These are phyloP conservation scores for Chrosomus eos DNA, from an alignment of 2,797 vertebrate genomes.

Conservation along the genomic window DNA sequence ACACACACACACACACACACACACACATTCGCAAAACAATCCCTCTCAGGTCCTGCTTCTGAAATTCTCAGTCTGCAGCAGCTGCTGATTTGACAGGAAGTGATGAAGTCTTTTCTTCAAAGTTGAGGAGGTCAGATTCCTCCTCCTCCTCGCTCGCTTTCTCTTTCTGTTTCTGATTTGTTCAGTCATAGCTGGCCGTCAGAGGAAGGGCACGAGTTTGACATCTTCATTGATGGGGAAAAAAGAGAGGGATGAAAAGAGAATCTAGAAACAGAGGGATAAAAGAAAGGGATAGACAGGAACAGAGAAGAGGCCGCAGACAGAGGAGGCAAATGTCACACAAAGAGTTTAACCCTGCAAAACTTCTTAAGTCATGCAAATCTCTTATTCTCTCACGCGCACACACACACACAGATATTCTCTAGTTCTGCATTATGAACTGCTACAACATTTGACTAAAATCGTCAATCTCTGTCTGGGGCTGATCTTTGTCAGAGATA, in stretches of 20 bases:
- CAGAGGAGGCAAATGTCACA: conserved; percentile 58
- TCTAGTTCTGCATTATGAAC: conserved; percentile 13
- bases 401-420: conserved; percentile 23
- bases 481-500: not conserved
- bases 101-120: conserved; percentile 63
- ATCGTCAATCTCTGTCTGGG: not conserved
- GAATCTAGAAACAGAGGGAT: conserved; percentile 45
- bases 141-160: conserved; percentile 49
- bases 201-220: conserved; percentile 53
- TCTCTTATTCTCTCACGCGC: conserved; percentile 13
- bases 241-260: conserved; percentile 50
- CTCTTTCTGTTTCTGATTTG: conserved; percentile 48
- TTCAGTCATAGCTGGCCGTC: conserved; percentile 56
- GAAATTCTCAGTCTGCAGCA: conserved; percentile 44
- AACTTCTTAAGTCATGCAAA: conserved; percentile 46
- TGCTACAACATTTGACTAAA: not conserved
- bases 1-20: conserved; percentile 60
- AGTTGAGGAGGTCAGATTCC: conserved; percentile 53
- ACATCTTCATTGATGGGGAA: conserved; percentile 59
- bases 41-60: conserved; percentile 47
- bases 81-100: conserved; percentile 62
- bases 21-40: conserved; percentile 55
- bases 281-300: conserved; percentile 43
- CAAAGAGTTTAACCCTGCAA: conserved; percentile 56
- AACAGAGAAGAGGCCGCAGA: conserved; percentile 51